Evolutionary conservation across 2,888 invertebrate genomes (phyloP).

Genomic region (Cataglyphis albicans): DNA sequence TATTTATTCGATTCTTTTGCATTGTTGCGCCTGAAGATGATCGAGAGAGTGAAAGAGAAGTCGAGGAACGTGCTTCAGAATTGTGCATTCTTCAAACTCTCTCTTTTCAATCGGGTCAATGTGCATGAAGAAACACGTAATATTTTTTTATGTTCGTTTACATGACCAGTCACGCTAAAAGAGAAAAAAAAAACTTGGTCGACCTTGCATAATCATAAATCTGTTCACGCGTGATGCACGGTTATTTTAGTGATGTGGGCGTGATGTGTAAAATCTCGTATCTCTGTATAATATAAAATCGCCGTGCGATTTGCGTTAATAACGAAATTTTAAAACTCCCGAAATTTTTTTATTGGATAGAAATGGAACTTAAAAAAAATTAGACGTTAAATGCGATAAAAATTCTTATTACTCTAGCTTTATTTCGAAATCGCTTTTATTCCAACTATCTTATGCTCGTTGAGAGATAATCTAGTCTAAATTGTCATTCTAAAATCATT

Average conservation of each 20-base stretch:
- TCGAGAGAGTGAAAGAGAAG: neutral
- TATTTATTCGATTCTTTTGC: neutral
- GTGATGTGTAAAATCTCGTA: neutral
- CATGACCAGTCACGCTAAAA: neutral
- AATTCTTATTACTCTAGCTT: neutral
- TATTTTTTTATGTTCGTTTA: constrained; percentile 29
- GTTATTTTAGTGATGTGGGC: constrained; percentile 13
- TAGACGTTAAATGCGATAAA: neutral
- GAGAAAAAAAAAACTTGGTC: neutral
- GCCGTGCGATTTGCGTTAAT: neutral
- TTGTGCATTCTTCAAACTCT: constrained; percentile 26
- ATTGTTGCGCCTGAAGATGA: neutral
- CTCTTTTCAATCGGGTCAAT: constrained; percentile 5
- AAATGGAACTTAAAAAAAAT: too few relatives aligned
- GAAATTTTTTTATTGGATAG: too few relatives aligned
- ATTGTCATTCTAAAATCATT: neutral
- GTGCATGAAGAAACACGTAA: constrained; percentile 1
- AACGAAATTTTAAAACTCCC: too few relatives aligned
- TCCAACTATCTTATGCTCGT: too few relatives aligned
- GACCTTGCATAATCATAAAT: constrained; percentile 35
- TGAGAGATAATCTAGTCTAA: too few relatives aligned
- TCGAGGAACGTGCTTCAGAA: constrained; percentile 8
- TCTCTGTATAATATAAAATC: neutral
- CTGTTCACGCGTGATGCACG: constrained; percentile 6
- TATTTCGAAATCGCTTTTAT: too few relatives aligned